Evolutionary conservation across 2,113 vertebrate species (phyloP).

Genomic region (Nicator chloris): DNA sequence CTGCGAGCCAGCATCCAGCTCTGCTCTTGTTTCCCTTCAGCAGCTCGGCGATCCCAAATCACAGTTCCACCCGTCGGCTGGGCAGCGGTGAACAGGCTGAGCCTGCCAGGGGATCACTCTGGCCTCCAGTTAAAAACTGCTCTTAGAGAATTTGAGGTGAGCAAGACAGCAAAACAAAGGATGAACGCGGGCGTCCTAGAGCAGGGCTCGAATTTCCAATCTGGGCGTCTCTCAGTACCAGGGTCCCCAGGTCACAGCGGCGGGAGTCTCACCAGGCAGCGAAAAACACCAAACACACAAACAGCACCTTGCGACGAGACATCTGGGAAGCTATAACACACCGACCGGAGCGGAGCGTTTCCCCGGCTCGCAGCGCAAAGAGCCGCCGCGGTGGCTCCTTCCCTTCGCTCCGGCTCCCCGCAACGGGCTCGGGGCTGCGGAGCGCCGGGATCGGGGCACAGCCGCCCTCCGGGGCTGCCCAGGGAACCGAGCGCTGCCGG

Average conservation of each 20-base stretch:
- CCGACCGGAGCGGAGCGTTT: not conserved
- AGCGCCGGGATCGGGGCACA: not conserved
- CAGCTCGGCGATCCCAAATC: not conserved
- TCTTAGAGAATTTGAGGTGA: not conserved
- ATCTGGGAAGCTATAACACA: fast-evolving
- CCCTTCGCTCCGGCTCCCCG: not conserved
- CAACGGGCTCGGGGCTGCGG: not conserved
- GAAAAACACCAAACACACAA: not conserved
- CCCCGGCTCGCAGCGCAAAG: not conserved
- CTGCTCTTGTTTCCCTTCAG: not conserved
- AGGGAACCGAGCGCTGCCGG: not conserved
- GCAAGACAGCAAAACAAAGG: not conserved
- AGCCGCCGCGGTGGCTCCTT: not conserved
- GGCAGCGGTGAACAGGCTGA: not conserved
- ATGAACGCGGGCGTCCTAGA: not conserved
- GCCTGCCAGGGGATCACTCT: not conserved
- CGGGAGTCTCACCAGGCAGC: not conserved
- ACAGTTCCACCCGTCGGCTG: not conserved
- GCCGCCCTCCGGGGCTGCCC: not conserved
- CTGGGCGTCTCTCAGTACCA: not conserved
- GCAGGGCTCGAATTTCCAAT: not conserved
- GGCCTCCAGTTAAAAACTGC: not conserved
- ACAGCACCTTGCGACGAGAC: not conserved
- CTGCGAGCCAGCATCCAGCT: not conserved
- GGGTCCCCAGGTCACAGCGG: not conserved